Base-by-base conservation (phyloP, 2,888 invertebrate species). In the Polietes domitor region DNA sequence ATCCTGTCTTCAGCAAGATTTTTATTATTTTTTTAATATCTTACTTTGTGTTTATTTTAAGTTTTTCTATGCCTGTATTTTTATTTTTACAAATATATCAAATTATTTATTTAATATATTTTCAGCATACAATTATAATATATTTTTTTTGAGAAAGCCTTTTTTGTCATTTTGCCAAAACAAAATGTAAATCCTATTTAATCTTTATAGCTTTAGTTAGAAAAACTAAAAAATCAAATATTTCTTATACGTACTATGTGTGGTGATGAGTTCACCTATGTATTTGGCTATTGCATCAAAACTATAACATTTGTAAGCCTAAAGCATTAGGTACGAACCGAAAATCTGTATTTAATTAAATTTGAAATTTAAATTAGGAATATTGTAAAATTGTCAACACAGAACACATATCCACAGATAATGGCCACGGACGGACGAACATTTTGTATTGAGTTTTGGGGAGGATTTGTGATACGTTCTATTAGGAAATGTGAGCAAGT, bases 401-500 rank as follows among this genome's bases (percentile, higher is more conserved):
- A n/a, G n/a, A n/a, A n/a, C 68, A 68, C 5, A 68, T 41, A 24
- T 41, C 58, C n/a, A 37, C 37, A 37, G 4, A 37, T 37, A 24
- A 55, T 26, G 2, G 21, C 15, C 32, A n/a, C n/a, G 41, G 15
- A 47, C 37, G n/a, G 12, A 32, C 12, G 26, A 32, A 19, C 2
- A 41, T 71, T 78, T 75, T 2, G 61, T 6, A 63, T 61, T 63
- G n/a, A 19, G 26, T 58, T 24, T 26, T 21, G 37, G 21, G 21
- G 37, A 53, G n/a, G 43, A 12, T 41, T 10, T 78, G 19, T 65
- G 26, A 53, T 37, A 41, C 15, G 55, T 28, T 50, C n/a, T 50
- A 12, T 74, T 28, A 55, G 32, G 53, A 75, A 77, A 83, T 80
- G 78, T 84, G 63, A 84, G 65, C 71, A 84, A 81, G 80, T 84